phyloP scores from a whole-genome alignment of 2,113 vertebrate genomes.

The Callorhinus ursinus region DNA sequence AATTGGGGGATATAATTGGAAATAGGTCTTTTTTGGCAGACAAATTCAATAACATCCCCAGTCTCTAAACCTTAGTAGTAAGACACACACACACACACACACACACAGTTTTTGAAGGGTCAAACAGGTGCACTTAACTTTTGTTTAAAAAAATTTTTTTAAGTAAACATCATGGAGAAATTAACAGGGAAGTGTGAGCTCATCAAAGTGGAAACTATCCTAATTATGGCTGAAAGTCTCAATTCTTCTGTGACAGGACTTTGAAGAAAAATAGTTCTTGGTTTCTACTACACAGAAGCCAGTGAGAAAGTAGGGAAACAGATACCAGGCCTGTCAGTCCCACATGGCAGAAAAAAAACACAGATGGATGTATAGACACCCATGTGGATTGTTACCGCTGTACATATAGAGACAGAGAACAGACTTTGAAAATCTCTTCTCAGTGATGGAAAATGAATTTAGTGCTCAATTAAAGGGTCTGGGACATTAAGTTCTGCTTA shows the following conservation, averaged over 20 bases:
- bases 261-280: conserved; percentile 41
- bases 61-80: not conserved
- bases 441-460: not conserved
- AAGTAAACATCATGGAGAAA: not conserved
- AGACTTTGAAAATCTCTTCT: not conserved
- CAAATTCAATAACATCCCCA: not conserved
- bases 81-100: not conserved
- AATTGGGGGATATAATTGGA: conserved; percentile 15
- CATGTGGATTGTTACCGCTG: not conserved
- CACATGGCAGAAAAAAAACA: not conserved
- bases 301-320: not conserved
- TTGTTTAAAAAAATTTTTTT: conserved; percentile 1
- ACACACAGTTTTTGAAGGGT: not conserved
- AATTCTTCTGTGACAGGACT: conserved; percentile 22
- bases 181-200: conserved; percentile 52
- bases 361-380: no score
- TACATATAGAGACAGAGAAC: no score
- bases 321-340: not conserved
- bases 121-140: not conserved
- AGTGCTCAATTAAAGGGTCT: not conserved
- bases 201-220: conserved; percentile 1
- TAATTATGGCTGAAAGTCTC: conserved; percentile 24
- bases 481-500: not conserved
- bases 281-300: conserved; percentile 28
- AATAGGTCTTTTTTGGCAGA: conserved; percentile 25